Conservation (phyloP, 2,113 vertebrate species). For the Ptyas mucosa region DNA sequence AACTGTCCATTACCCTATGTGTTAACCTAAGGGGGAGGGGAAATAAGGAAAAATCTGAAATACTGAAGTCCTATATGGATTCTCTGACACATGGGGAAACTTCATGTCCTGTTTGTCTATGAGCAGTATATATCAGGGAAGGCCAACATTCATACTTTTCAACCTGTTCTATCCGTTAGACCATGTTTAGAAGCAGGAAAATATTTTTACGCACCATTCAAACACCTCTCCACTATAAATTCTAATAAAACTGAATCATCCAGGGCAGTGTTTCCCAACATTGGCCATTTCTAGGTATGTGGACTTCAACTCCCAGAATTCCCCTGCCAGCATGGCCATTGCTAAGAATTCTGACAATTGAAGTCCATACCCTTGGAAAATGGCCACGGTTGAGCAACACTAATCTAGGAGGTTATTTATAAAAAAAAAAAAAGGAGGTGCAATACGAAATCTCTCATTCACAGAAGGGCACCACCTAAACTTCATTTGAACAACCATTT, state of each 20-base stretch:
- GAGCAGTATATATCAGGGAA: conserved; percentile 13
- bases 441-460: neutral
- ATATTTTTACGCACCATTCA: neutral
- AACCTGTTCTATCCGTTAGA: neutral
- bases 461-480: neutral
- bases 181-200: neutral
- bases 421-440: neutral
- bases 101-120: neutral
- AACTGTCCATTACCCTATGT: neutral
- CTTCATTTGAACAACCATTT: neutral
- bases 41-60: neutral
- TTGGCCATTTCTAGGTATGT: neutral
- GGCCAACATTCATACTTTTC: neutral
- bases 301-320: neutral
- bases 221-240: neutral
- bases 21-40: neutral
- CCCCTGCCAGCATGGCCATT: neutral
- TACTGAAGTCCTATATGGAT: neutral
- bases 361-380: neutral
- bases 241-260: neutral
- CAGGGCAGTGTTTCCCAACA: neutral
- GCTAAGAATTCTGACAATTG: neutral
- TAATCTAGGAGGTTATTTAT: neutral
- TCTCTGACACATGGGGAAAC: neutral
- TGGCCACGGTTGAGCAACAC: neutral